A percentile compares a stretch with the other conserved stretches of the same genome.
phyloP scores from a whole-genome alignment of 2,888 invertebrate genomes.

The Brachycybe producta region DNA sequence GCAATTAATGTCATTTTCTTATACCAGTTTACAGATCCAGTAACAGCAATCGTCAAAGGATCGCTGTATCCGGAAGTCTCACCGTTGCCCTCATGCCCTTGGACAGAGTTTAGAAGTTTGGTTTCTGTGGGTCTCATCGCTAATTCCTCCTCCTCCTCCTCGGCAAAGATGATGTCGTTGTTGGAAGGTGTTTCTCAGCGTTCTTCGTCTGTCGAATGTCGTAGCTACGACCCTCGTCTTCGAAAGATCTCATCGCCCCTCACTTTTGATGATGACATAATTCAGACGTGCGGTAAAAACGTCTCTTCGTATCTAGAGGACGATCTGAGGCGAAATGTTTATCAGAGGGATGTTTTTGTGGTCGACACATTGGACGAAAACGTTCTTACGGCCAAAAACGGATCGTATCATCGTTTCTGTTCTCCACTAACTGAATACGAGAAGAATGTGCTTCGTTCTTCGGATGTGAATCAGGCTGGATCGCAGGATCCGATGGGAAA shows the following conservation, averaged over 20 bases:
- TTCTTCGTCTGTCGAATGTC: too few relatives aligned
- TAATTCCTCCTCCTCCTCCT: not conserved
- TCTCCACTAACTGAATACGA: slow-evolving; percentile 21
- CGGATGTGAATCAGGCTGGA: slow-evolving; percentile 17
- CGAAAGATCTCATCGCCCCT: not conserved
- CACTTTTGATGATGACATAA: not conserved
- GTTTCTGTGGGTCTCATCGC: not conserved
- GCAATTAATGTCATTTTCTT: too few relatives aligned
- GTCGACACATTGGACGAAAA: not conserved
- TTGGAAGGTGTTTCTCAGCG: too few relatives aligned
- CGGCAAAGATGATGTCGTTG: not conserved
- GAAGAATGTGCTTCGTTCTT: slow-evolving; percentile 23
- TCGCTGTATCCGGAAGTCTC: too few relatives aligned
- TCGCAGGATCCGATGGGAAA: slow-evolving; percentile 18
- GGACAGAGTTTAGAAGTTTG: not conserved
- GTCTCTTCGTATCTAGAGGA: too few relatives aligned
- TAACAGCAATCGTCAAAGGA: too few relatives aligned
- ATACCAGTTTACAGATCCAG: too few relatives aligned
- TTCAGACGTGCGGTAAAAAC: too few relatives aligned
- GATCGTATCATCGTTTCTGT: not conserved
- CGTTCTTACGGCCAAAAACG: not conserved
- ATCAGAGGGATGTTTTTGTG: slow-evolving; percentile 10
- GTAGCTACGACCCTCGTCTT: not conserved
- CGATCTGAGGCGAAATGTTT: slow-evolving; percentile 9
- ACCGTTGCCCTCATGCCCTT: too few relatives aligned